Percentiles rank a stretch among this genome's conserved stretches.
These are phyloP conservation scores for Oxyruncus cristatus DNA, from an alignment of 2,113 vertebrate genomes.

Conservation along the genomic window DNA sequence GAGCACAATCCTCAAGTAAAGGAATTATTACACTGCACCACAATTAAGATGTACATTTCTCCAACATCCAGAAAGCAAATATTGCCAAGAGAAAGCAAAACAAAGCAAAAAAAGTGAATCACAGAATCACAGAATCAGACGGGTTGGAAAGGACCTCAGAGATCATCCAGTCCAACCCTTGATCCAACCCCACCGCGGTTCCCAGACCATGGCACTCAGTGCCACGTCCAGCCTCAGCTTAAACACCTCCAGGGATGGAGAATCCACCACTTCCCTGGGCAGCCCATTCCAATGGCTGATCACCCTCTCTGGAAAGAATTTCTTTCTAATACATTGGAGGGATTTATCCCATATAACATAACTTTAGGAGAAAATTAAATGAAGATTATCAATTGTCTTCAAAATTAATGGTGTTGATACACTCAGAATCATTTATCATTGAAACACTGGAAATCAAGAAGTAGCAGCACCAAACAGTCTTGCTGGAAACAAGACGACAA, in stretches of 20 bases:
- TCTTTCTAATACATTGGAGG: no score
- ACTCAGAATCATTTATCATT: not conserved
- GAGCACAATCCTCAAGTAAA: not conserved
- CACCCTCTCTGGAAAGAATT: no score
- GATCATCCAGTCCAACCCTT: no score
- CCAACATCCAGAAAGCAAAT: not conserved
- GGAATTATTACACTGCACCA: not conserved
- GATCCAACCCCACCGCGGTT: no score
- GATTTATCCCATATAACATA: no score
- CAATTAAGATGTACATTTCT: not conserved
- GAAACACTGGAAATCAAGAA: not conserved
- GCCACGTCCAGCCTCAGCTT: no score
- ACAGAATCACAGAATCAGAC: no score
- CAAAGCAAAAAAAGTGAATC: not conserved
- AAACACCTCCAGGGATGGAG: no score
- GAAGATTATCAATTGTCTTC: not conserved
- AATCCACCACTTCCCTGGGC: no score
- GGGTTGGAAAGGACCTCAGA: no score
- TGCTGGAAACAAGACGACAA: not conserved
- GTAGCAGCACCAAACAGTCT: not conserved
- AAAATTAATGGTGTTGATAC: not conserved
- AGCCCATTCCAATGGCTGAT: no score
- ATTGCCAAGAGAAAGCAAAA: not conserved
- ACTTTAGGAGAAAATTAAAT: not conserved
- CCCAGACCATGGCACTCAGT: no score